A percentile compares a stretch with the other conserved stretches of the same genome.
Conservation (phyloP, 1,140 invertebrate species). For the Pseudomyrmex sp. region DNA sequence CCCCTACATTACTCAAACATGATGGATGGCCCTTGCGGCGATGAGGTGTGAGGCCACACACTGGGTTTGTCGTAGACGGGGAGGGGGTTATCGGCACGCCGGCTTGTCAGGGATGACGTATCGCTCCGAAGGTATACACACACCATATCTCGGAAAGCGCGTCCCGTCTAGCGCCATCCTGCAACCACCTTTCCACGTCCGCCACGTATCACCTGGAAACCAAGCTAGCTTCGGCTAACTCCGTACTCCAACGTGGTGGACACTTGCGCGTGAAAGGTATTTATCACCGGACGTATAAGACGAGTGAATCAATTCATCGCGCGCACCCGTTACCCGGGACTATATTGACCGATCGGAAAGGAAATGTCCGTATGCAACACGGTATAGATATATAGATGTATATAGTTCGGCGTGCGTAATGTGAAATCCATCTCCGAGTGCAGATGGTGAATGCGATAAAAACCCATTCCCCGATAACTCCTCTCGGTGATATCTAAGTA, state of each 20-base stretch:
- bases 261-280: slow-evolving; percentile 71
- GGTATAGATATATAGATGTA: too few species aligned
- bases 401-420: not conserved
- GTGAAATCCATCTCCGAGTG: not conserved
- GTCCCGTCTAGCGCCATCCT: slow-evolving; percentile 63
- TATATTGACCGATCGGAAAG: not conserved
- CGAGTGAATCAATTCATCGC: slow-evolving; percentile 64
- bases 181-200: slow-evolving; percentile 45
- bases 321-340: not conserved
- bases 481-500: not conserved
- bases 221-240: slow-evolving; percentile 36
- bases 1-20: slow-evolving; percentile 81
- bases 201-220: slow-evolving; percentile 65
- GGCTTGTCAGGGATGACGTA: slow-evolving; percentile 77
- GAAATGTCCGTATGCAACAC: too few species aligned
- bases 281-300: slow-evolving; percentile 62
- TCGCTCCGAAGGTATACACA: slow-evolving; percentile 65
- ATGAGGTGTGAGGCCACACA: slow-evolving; percentile 74
- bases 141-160: slow-evolving; percentile 35
- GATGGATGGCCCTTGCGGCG: slow-evolving; percentile 78
- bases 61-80: slow-evolving; percentile 68
- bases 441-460: slow-evolving; percentile 8
- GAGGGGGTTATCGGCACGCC: slow-evolving; percentile 69
- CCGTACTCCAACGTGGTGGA: slow-evolving; percentile 49
- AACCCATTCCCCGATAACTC: slow-evolving; percentile 3